Base-by-base conservation (phyloP, 1,140 invertebrate genomes). In the Drosophila kurseongensis region DNA sequence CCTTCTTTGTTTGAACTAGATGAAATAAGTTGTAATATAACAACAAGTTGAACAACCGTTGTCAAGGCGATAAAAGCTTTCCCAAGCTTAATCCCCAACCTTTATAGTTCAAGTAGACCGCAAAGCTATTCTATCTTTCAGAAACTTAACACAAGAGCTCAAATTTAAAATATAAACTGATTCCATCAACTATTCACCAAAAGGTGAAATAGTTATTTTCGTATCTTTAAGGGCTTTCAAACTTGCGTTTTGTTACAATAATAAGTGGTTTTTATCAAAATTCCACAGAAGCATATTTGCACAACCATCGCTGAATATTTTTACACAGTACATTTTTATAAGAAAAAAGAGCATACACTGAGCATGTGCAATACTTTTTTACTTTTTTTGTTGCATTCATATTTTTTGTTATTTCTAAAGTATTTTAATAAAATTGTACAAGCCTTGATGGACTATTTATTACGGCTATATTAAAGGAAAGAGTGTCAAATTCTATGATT, bases 31-130 rank as follows among this genome's bases (percentile, higher is more conserved):
- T 32, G 18, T 16, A 12, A 29, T 27, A 54, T 61, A 69, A 69
- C 44, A 78, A 65, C 29, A 38, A 68, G 35, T 44, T 51, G 10
- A 6, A 23, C 0, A 56, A 51, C 4, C 18, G 81, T 85, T 75
- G 48, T 29, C 69, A 75, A 14, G 81, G 68, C 16, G 44, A 84
- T 56, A 7, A 81, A 62, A 82, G 74, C 78, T 82, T 51, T 51
- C 1, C 35, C 62, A 55, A 60, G 59, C 44, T 59, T 18, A 16
- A 5, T 1, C 2, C 9, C 9, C 23, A 40, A 18, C 29, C 50
- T 14, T 32, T 2, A 27, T 9, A 8, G 35, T 50, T 74, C 45
- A 5, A 5, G 5, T 9, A 40, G 12, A n/a, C 14, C 14, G 36
- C 4, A 55, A 67, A 71, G 65, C 51, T 50, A 58, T 12, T 14